Evolutionary conservation across 1,140 invertebrate species (phyloP).

Genomic region (Anadara kagoshimensis): DNA sequence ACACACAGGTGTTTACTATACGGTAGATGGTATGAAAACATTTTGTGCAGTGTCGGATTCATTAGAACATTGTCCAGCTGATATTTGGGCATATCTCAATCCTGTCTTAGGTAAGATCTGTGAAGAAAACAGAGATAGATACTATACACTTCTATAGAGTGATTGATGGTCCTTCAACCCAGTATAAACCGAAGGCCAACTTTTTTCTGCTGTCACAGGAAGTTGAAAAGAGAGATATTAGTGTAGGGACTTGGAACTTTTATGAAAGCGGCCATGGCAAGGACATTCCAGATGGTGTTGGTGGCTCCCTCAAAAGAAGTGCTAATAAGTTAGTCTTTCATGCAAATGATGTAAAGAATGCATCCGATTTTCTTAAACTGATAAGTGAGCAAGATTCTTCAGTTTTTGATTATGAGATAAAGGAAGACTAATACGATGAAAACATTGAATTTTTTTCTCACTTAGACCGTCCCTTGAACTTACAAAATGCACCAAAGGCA

Average conservation of each 20-base stretch:
- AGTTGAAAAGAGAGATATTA: too few species aligned
- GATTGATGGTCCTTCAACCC: constrained; percentile 28
- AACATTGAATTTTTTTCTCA: too few species aligned
- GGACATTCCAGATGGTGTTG: constrained; percentile 73
- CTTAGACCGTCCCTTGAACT: too few species aligned
- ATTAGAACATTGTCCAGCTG: constrained; percentile 1
- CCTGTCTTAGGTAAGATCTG: constrained; percentile 11
- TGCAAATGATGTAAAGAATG: constrained; percentile 23
- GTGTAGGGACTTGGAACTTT: too few species aligned
- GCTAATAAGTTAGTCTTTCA: constrained; percentile 24
- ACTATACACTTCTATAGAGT: constrained; percentile 3
- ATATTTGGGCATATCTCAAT: constrained; percentile 8
- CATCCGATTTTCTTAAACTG: too few species aligned
- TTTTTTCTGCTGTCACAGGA: too few species aligned
- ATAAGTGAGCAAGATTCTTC: too few species aligned
- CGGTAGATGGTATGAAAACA: neutral
- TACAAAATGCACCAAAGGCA: too few species aligned
- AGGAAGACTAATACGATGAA: too few species aligned
- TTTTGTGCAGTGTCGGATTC: constrained; percentile 19
- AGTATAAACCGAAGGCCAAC: constrained; percentile 19
- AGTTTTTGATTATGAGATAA: too few species aligned
- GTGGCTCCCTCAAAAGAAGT: constrained; percentile 70
- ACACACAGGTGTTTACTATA: constrained; percentile 24
- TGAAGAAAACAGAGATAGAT: neutral
- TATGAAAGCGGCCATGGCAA: constrained; percentile 74